Base-by-base conservation (phyloP, 2,888 invertebrate genomes). In the Tenthredo notha region DNA sequence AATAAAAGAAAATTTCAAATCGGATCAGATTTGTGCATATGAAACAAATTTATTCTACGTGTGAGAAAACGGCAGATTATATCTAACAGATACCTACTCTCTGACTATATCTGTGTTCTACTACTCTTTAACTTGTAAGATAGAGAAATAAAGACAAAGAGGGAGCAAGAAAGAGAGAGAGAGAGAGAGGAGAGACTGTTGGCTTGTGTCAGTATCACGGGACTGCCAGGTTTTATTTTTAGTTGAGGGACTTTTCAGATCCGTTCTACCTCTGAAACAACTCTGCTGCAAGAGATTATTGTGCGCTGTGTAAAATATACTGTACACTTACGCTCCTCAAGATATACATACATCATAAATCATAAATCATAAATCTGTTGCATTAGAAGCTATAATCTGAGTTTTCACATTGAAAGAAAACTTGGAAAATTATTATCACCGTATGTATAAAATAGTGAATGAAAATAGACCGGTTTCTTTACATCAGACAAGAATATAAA, bases 161-260 rank as follows among this genome's bases (percentile, higher is more conserved):
- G 40, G 9, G 40, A 7, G 40, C 12, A 2, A 61, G 25, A 61
- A 25, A 61, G 3, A 25, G 61, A 25, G 10, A 25, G 10, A 58
- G 0, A 58, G 58, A 58, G 29, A 12, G 25, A 25, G 10, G 37
- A 65, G 61, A 43, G 67, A 82, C 67, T 85, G 65, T 87, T 87
- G 87, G 87, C 87, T 74, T 86, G 86, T 83, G 77, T 70, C 83
- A 40, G 84, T 83, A 77, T 87, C 87, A 86, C 87, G 85, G 80
- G 87, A 87, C 85, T 47, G 78, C 58, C 84, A 84, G 65, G 37
- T 47, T 29, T 58, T 85, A 85, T 85, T 85, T 85, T 84, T 75
- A 61, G 67, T 67, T n/a, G 3, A 72, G 25, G 74, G 21, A 50
- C 80, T 80, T 29, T 75, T n/a, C 29, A 33, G 47, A 84, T 58